Evolutionary conservation across 2,113 vertebrate species (phyloP), one percentile per base, ranked within the genome.

Genomic region (Colinus virginianus): DNA sequence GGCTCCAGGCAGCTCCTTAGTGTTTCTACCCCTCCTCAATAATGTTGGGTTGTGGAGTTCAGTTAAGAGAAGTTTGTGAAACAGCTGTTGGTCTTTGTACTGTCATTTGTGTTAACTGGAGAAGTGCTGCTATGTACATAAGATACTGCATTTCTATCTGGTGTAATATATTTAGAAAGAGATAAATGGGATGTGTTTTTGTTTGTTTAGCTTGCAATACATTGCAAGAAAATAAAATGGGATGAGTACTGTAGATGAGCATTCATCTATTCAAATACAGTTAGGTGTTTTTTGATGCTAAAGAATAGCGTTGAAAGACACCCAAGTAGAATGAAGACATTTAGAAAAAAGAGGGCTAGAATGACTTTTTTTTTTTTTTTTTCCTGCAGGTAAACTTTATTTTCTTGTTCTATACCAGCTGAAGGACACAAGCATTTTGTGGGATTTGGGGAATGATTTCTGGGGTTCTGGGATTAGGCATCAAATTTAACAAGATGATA

Each of bases 401-500:
- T 96, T 95, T 88, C 87, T 96, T 93, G 68, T 76, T 93, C 89
- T 90, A 6, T 95, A 94, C 87, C 86, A 82, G 83, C 87, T 96
- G 93, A 97, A 97, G 90, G 95, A 87, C 95, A 89, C 84, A 42
- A 77, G 76, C 70, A 62, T 94, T 96, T 92, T 96, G 90, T 92
- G 84, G 92, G 90, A 90, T 96, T 96, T 90, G 93, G 96, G 96
- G 95, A 96, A 91, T 77, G 76, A 82, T 93, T 97, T 96, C 90
- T 95, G 96, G 92, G 90, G 71, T 95, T 92, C 87, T 95, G 97
- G 93, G 95, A 96, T 94, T 97, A 96, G 94, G 70, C 87, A 90
- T 96, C 95, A 96, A 96, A 94, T 97, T 94, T 97, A 97, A 96
- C 92, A 94, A 94, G 92, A 96, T 95, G 96, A 97, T 97, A 84